Percentiles rank a stretch among this genome's conserved stretches.
Conservation (phyloP, 1,140 invertebrate genomes). For the Schlechtendalia chinensis region DNA sequence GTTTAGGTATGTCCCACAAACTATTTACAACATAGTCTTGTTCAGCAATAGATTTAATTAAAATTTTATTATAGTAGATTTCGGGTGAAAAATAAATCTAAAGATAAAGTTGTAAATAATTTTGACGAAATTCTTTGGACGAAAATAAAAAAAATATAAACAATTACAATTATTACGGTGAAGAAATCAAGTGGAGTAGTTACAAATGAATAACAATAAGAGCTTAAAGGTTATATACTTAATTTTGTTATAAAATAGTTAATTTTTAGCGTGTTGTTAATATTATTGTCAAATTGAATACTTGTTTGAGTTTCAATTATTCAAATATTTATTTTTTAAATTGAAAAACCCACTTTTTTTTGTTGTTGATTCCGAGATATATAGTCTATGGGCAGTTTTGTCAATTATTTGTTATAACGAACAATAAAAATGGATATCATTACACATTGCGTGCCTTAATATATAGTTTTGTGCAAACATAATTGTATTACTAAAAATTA, state of each 20-base stretch:
- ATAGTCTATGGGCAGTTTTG: background rate
- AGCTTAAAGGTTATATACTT: conserved; percentile 20
- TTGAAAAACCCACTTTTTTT: background rate
- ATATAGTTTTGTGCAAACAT: conserved; percentile 20
- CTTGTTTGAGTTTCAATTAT: background rate
- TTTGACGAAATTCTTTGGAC: background rate
- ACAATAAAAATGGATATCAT: background rate
- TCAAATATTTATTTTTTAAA: conserved; percentile 9
- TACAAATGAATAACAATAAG: background rate
- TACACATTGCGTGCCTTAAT: conserved; percentile 22
- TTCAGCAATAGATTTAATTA: background rate
- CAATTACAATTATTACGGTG: background rate
- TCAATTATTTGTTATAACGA: background rate
- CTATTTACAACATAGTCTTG: background rate
- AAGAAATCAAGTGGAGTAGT: background rate
- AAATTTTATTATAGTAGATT: background rate
- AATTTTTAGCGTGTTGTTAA: background rate
- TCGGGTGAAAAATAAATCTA: background rate
- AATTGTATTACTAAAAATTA: background rate
- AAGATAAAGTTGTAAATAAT: too few relatives aligned
- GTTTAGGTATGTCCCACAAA: background rate
- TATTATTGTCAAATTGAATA: background rate
- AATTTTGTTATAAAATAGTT: background rate
- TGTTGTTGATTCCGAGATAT: background rate
- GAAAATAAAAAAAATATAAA: background rate